These are phyloP conservation scores for Siniperca obscura DNA, from an alignment of 2,797 vertebrate genomes.

Conservation along the genomic window DNA sequence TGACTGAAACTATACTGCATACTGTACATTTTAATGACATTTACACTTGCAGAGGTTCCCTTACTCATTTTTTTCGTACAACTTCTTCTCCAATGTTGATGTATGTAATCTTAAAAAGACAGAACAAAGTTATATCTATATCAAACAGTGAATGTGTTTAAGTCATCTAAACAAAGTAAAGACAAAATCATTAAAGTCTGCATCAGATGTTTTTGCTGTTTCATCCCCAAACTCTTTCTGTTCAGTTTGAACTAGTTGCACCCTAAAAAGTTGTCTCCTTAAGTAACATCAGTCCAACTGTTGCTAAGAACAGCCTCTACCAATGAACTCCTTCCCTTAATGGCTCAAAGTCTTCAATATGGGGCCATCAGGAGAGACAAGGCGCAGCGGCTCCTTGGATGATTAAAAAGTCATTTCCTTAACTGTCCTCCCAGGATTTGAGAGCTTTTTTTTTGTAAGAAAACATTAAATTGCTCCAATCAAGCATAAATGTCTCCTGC, in stretches of 20 bases:
- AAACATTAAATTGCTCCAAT: conserved; percentile 97
- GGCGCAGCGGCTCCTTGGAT: conserved; percentile 89
- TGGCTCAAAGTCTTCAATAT: conserved; percentile 87
- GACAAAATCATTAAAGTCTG: not conserved
- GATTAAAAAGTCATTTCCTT: conserved; percentile 99
- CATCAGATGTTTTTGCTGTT: not conserved
- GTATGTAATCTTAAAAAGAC: not conserved
- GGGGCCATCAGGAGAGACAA: conserved; percentile 89
- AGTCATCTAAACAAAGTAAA: not conserved
- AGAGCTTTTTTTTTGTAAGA: conserved; percentile 84
- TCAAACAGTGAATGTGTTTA: not conserved
- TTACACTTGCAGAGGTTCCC: not conserved
- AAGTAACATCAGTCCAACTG: conserved; percentile 67
- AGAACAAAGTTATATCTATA: not conserved
- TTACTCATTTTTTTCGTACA: not conserved
- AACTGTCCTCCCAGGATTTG: conserved; percentile 97
- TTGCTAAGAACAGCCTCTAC: conserved; percentile 63
- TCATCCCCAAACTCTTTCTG: not conserved
- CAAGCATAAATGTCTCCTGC: conserved; percentile 92
- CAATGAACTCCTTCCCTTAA: conserved; percentile 80
- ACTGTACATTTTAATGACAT: not conserved
- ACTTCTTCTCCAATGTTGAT: not conserved
- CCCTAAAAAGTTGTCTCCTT: conserved; percentile 34
- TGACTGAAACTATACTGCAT: conserved; percentile 8
- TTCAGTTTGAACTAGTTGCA: conserved; percentile 7